Evolutionary conservation across 2,113 vertebrate species (phyloP).

Genomic region (Ailuropoda melanoleuca): DNA sequence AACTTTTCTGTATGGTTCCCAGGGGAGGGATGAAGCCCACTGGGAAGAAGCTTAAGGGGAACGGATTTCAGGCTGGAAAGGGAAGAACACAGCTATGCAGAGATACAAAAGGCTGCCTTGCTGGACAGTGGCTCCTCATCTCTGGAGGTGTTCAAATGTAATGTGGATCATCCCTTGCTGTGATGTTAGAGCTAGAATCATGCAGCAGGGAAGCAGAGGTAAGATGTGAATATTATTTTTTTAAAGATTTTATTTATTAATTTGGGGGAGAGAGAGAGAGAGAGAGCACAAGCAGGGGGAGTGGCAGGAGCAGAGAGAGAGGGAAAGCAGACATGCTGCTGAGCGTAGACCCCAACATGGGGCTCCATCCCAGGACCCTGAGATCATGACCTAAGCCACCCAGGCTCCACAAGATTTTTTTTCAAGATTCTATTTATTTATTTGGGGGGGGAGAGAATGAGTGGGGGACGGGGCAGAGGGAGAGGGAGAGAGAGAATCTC

Average conservation of each 20-base stretch:
- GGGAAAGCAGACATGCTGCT: background rate
- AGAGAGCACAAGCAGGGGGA: background rate
- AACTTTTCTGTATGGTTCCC: background rate
- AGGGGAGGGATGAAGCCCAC: background rate
- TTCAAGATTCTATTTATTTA: background rate
- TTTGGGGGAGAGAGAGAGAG: background rate
- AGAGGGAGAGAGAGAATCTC: background rate
- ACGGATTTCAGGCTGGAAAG: background rate
- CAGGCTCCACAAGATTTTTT: background rate
- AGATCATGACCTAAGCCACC: background rate
- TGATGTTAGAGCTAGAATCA: background rate
- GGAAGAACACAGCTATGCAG: background rate
- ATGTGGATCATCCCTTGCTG: background rate
- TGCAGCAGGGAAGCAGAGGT: background rate
- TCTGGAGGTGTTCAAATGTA: background rate
- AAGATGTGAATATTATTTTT: background rate
- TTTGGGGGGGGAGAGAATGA: background rate
- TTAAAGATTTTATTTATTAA: background rate
- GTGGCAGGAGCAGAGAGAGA: background rate
- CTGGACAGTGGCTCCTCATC: background rate
- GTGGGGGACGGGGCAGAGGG: background rate
- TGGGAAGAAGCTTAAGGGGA: background rate
- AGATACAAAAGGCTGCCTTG: background rate
- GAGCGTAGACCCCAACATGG: background rate
- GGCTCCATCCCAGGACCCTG: background rate